phyloP scores from a whole-genome alignment of 2,888 invertebrate genomes.

The Bombyx huttoni region DNA sequence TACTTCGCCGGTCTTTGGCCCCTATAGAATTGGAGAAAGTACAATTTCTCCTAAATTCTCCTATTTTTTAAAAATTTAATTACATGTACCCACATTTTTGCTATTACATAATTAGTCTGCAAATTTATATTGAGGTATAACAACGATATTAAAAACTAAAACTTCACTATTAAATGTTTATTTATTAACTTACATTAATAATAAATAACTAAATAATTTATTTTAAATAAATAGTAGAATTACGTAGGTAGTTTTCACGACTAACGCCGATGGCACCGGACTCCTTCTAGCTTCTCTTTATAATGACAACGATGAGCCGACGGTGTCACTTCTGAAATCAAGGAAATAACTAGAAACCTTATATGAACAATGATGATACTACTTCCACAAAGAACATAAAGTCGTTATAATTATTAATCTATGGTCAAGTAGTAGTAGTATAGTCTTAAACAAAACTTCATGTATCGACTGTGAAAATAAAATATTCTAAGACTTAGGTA shows the following conservation, averaged over 20 bases:
- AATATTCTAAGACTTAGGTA: too few species aligned
- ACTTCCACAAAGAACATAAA: too few species aligned
- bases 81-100: neutral
- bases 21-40: conserved; percentile 51
- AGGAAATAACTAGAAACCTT: neutral
- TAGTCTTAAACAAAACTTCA: too few species aligned
- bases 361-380: too few species aligned
- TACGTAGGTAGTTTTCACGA: conserved; percentile 26
- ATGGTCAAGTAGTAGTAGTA: too few species aligned
- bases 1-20: conserved; percentile 37
- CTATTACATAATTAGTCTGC: too few species aligned
- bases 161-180: neutral
- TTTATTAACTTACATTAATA: conserved; percentile 9
- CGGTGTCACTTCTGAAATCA: conserved; percentile 24
- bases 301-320: neutral
- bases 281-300: conserved; percentile 4
- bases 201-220: conserved; percentile 15
- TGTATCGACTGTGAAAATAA: too few species aligned
- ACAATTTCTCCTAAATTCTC: conserved; percentile 37
- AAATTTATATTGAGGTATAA: too few species aligned
- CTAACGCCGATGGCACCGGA: conserved; percentile 42
- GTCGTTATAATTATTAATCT: too few species aligned
- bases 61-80: conserved; percentile 12
- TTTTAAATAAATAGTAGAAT: conserved; percentile 20
- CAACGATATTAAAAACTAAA: too few species aligned